Evolutionary conservation across 2,888 invertebrate genomes (phyloP).

Genomic region (Clostera curtula): DNA sequence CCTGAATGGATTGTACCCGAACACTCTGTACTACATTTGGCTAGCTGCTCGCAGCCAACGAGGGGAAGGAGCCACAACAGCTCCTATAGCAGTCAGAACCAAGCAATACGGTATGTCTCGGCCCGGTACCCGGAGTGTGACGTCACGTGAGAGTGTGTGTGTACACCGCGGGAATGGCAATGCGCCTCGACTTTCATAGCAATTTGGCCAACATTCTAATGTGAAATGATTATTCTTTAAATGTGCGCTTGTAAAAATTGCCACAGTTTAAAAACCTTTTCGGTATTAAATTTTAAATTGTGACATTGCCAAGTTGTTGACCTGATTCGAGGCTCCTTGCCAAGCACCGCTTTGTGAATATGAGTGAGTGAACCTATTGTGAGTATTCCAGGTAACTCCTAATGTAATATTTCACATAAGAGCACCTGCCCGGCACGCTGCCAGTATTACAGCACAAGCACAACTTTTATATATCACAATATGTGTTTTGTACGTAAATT

Average conservation of each 20-base stretch:
- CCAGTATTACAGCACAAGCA: conserved; percentile 74
- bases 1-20: conserved; percentile 93
- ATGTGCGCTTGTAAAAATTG: conserved; percentile 7
- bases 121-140: conserved; percentile 18
- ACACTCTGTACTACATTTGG: conserved; percentile 98
- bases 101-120: conserved; percentile 95
- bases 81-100: conserved; percentile 94
- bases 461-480: conserved; percentile 71
- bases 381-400: conserved; percentile 63
- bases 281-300: conserved; percentile 7
- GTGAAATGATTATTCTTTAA: conserved; percentile 5
- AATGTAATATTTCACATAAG: conserved; percentile 68
- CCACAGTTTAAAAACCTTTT: conserved; percentile 1
- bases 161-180: conserved; percentile 19
- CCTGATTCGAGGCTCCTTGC: conserved; percentile 36
- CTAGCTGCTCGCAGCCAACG: conserved; percentile 93
- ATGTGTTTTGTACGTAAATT: conserved; percentile 71
- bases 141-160: conserved; percentile 25
- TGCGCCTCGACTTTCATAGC: conserved; percentile 7
- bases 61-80: conserved; percentile 97
- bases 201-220: too few relatives aligned
- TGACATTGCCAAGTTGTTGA: too few relatives aligned
- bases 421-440: conserved; percentile 75
- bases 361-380: conserved; percentile 50
- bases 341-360: conserved; percentile 34